Evolutionary conservation across 2,113 vertebrate species (phyloP), one percentile per base, ranked within the genome.

Genomic region (Archocentrus centrarchus): DNA sequence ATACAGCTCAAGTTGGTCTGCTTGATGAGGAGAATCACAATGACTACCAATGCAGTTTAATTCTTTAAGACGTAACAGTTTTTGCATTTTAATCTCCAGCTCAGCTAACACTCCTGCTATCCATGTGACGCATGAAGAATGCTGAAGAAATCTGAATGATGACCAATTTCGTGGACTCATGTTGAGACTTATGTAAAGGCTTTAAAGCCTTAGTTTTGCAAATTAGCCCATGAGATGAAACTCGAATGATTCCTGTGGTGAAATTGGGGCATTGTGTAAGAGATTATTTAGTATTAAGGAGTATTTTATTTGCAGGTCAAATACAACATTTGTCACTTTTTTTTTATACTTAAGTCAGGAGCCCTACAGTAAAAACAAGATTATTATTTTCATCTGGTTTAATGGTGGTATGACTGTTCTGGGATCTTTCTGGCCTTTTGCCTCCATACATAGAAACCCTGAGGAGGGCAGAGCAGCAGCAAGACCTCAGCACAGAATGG

Each of bases 41-140:
- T 75, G 37, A 79, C 22, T 3, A 44, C 59, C 24, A 3, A 2
- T 22, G 63, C 70, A 30, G 39, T 77, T 47, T 59, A 7, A 60
- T 57, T 81, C 30, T 78, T 59, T 24, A 39, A 63, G 70, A 44
- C 13, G 7, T 8, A 62, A 22, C 62, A 50, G 47, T 73, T 41
- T 59, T 57, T 59, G 47, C 35, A n/a, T 79, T 76, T 62, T 75
- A 81, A 83, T 82, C 61, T 82, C 1, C 20, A 32, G 32, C 58
- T 85, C 53, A 41, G 80, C 60, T 59, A 18, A 8, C 24, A 2
- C 55, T 32, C 35, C 53, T 50, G 17, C 63, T 75, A 30, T 59
- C 47, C 35, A 15, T 35, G 22, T 39, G 9, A 30, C 4, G 22
- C 27, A 32, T 59, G 17, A 60, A 7, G 53, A 59, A 73, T 44